phyloP scores from a whole-genome alignment of 2,888 invertebrate genomes.

The Schrankia costaestrigalis region DNA sequence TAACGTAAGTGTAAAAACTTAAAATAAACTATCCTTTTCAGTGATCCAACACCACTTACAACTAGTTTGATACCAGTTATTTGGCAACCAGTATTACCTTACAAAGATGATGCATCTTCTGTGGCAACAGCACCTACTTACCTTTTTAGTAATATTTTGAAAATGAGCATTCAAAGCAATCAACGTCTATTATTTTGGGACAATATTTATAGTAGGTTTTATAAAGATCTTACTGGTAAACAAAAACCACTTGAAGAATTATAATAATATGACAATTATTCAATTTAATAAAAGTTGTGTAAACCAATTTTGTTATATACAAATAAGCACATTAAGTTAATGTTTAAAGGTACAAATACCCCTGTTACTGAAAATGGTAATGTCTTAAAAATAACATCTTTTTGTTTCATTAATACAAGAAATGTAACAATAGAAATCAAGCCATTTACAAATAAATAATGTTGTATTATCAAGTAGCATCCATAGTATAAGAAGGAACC shows the following conservation, averaged over 20 bases:
- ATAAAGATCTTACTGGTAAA: conserved; percentile 33
- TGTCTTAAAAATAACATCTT: no score
- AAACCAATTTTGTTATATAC: background rate
- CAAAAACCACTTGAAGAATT: conserved; percentile 12
- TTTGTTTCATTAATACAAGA: no score
- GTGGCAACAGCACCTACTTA: conserved; percentile 41
- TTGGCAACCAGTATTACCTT: conserved; percentile 50
- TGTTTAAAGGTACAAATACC: no score
- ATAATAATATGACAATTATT: conserved; percentile 19
- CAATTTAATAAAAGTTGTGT: background rate
- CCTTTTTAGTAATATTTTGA: conserved; percentile 33
- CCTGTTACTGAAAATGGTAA: no score
- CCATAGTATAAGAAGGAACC: background rate
- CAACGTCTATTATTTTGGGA: conserved; percentile 59
- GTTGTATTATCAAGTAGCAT: no score
- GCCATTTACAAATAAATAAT: no score
- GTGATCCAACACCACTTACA: conserved; percentile 67
- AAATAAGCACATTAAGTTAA: no score
- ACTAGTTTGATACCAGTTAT: conserved; percentile 51
- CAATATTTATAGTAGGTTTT: conserved; percentile 55
- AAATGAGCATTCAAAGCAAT: conserved; percentile 31
- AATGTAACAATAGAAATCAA: no score
- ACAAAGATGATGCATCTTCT: conserved; percentile 23
- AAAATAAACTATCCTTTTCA: conserved; percentile 37
- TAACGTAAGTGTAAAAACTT: no score